Evolutionary conservation across 2,797 vertebrate genomes (phyloP).

Genomic region (Hydrophis major): DNA sequence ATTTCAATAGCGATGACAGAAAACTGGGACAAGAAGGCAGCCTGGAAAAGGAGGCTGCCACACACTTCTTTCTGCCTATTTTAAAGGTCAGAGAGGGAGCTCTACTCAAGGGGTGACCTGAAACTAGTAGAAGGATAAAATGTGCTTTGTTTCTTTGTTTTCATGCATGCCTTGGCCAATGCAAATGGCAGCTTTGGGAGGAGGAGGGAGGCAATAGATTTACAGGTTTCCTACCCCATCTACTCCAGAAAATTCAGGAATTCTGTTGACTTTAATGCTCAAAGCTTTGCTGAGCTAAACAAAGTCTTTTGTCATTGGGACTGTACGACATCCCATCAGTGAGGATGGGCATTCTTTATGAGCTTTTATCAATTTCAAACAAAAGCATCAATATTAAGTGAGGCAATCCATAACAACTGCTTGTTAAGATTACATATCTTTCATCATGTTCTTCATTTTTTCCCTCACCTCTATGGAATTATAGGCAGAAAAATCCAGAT

Average conservation of each 20-base stretch:
- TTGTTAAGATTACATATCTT: neutral
- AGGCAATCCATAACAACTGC: neutral
- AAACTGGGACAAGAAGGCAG: conserved; percentile 75
- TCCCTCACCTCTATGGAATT: neutral
- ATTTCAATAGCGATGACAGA: conserved; percentile 91
- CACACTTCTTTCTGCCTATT: neutral
- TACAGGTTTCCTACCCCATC: neutral
- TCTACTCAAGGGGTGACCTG: neutral
- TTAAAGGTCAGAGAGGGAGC: neutral
- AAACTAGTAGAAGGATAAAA: neutral
- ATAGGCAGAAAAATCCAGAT: neutral
- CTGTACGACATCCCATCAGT: neutral
- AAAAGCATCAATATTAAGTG: conserved; percentile 8
- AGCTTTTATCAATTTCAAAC: neutral
- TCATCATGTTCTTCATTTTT: neutral
- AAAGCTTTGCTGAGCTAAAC: neutral
- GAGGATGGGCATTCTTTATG: neutral
- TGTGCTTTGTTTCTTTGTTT: neutral
- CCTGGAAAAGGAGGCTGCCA: conserved; percentile 68
- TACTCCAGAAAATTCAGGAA: neutral
- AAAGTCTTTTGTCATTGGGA: neutral
- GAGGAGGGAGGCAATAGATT: neutral
- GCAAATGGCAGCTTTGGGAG: neutral
- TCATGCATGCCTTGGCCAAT: neutral
- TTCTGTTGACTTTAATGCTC: neutral